Conservation (phyloP, 2,113 vertebrate species). For the Elephantulus edwardii region DNA sequence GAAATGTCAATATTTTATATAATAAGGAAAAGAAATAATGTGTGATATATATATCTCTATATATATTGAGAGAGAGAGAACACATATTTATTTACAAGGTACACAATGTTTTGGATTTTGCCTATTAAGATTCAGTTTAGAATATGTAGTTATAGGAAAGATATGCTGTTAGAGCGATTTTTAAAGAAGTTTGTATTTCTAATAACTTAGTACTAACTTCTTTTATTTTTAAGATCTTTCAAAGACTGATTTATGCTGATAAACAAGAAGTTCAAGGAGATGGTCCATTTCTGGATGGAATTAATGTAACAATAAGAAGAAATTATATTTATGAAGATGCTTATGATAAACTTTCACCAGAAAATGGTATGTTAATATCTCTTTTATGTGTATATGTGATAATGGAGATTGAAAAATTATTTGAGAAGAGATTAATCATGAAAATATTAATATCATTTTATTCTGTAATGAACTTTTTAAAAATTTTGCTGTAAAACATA, state of each 20-base stretch:
- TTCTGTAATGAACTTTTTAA: background rate
- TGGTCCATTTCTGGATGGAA: conserved; percentile 95
- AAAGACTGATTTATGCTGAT: conserved; percentile 97
- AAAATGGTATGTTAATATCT: conserved; percentile 89
- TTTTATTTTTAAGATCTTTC: conserved; percentile 92
- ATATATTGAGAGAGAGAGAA: too few species aligned
- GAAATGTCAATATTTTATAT: background rate
- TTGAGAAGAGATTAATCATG: background rate
- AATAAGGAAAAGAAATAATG: background rate
- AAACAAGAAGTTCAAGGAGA: conserved; percentile 98
- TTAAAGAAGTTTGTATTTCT: background rate
- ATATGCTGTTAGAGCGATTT: background rate
- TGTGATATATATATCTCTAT: background rate
- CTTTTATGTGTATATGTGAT: background rate
- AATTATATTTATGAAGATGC: conserved; percentile 99
- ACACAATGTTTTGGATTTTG: background rate
- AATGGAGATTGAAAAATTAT: background rate
- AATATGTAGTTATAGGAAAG: background rate
- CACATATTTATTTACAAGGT: background rate
- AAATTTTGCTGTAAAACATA: background rate
- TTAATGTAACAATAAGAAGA: conserved; percentile 96
- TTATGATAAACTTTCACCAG: conserved; percentile 98
- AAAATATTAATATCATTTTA: background rate
- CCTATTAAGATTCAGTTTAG: background rate
- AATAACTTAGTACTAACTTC: conserved; percentile 7